Percentiles rank a stretch among this genome's conserved stretches.
Conservation (phyloP, 2,888 invertebrate species). For the Parelbella ahira region DNA sequence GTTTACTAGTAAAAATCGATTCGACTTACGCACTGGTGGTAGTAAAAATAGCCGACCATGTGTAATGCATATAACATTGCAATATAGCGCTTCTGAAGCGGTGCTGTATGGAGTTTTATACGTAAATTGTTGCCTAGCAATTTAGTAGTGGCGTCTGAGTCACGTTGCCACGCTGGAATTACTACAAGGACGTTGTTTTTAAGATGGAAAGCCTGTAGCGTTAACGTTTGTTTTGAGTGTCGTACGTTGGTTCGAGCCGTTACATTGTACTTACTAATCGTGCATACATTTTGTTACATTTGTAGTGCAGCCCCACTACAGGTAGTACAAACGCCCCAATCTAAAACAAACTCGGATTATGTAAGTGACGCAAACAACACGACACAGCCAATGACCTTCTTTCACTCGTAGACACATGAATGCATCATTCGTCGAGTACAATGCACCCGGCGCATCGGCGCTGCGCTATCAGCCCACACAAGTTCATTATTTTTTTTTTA, state of each 20-base stretch:
- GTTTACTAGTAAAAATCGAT: no score
- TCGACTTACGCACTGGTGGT: no score
- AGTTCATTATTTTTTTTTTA: slow-evolving; percentile 58
- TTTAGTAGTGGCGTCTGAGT: slow-evolving; percentile 53
- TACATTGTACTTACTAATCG: no score
- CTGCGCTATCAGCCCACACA: slow-evolving; percentile 66
- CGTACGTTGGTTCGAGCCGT: no score
- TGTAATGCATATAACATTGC: slow-evolving; percentile 10
- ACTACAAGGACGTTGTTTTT: slow-evolving; percentile 64
- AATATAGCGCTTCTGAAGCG: slow-evolving; percentile 35
- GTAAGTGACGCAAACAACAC: slow-evolving; percentile 58
- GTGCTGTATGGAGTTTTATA: slow-evolving; percentile 46
- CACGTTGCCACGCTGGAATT: slow-evolving; percentile 60
- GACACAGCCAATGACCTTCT: slow-evolving; percentile 67
- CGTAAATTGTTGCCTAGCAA: slow-evolving; percentile 58
- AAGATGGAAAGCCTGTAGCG: slow-evolving; percentile 50
- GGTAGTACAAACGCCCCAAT: slow-evolving; percentile 48
- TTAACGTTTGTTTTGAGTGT: slow-evolving; percentile 30
- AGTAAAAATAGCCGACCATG: no score
- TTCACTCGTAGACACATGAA: slow-evolving; percentile 56
- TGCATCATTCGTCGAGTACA: slow-evolving; percentile 65
- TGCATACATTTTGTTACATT: slow-evolving; percentile 11
- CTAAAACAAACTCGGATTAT: slow-evolving; percentile 57
- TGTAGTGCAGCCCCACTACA: no score
- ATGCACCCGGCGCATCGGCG: slow-evolving; percentile 64